Conservation (phyloP, 1,140 invertebrate species). For the Calosoma granatense region DNA sequence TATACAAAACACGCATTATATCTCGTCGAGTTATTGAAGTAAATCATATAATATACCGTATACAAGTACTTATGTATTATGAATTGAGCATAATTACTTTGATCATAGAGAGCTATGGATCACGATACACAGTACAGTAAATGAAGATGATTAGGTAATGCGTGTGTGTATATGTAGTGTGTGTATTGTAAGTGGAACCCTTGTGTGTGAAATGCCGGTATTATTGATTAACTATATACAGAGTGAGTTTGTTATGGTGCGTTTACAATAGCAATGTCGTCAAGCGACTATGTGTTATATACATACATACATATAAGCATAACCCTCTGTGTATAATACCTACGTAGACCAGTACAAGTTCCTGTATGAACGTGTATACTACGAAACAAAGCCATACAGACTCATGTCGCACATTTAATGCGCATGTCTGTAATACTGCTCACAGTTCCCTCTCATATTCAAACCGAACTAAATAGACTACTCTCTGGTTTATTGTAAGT, state of each 20-base stretch:
- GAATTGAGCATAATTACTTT: slow-evolving; percentile 6
- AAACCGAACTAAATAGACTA: too few relatives aligned
- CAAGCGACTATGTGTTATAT: neutral
- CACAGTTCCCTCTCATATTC: too few relatives aligned
- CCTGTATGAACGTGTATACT: too few relatives aligned
- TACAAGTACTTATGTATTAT: too few relatives aligned
- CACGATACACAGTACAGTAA: neutral
- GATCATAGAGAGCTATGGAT: neutral
- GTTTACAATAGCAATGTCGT: neutral
- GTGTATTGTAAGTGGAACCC: neutral
- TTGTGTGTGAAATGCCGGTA: neutral
- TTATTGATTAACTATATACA: slow-evolving; percentile 7
- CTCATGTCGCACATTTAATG: too few relatives aligned
- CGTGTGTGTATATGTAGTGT: neutral
- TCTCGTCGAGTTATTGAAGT: too few relatives aligned
- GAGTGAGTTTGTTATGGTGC: neutral
- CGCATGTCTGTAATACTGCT: too few relatives aligned
- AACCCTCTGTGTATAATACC: neutral
- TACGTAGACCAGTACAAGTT: too few relatives aligned
- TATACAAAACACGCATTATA: too few relatives aligned
- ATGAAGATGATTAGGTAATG: neutral
- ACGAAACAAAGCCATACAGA: too few relatives aligned
- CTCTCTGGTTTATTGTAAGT: too few relatives aligned
- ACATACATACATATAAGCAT: neutral
- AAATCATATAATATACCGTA: too few relatives aligned